Conservation (phyloP, 2,888 invertebrate species). For the Agonum fuliginosum region DNA sequence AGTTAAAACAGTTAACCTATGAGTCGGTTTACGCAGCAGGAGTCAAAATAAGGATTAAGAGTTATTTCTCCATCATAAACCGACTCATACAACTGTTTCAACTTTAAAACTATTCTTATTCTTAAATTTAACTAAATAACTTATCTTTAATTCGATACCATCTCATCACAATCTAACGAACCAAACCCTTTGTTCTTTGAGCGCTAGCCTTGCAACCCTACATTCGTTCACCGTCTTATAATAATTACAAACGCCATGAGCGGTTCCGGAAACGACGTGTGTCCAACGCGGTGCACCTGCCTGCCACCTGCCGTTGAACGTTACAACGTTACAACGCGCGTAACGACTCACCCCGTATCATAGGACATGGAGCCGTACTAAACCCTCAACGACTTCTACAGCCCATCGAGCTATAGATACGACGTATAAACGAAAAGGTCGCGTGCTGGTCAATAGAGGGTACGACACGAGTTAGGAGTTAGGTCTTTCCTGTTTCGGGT, state of each 20-base stretch:
- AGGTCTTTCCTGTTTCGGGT: neutral
- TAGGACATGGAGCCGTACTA: neutral
- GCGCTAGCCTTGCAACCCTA: neutral
- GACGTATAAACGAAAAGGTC: constrained; percentile 29
- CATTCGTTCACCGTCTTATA: neutral
- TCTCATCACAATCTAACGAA: too few relatives aligned
- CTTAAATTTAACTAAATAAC: too few relatives aligned
- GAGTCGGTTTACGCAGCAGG: too few relatives aligned
- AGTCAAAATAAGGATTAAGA: too few relatives aligned
- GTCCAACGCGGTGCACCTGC: constrained; percentile 23
- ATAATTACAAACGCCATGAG: constrained; percentile 16
- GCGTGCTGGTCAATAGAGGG: constrained; percentile 5
- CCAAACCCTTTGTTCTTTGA: neutral
- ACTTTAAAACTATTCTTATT: too few relatives aligned
- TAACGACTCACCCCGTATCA: neutral
- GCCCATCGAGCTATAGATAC: constrained; percentile 25
- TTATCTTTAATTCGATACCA: too few relatives aligned
- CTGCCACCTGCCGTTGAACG: constrained; percentile 8
- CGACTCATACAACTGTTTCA: too few relatives aligned
- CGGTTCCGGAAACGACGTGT: constrained; percentile 40
- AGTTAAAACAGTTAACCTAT: too few relatives aligned
- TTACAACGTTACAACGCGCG: neutral
- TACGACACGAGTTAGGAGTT: neutral
- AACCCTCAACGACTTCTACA: constrained; percentile 14
- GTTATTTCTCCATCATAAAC: too few relatives aligned